Percentiles rank a stretch among this genome's conserved stretches.
These are phyloP conservation scores for Agrotis clavis DNA, from an alignment of 2,888 invertebrate genomes.

Conservation along the genomic window DNA sequence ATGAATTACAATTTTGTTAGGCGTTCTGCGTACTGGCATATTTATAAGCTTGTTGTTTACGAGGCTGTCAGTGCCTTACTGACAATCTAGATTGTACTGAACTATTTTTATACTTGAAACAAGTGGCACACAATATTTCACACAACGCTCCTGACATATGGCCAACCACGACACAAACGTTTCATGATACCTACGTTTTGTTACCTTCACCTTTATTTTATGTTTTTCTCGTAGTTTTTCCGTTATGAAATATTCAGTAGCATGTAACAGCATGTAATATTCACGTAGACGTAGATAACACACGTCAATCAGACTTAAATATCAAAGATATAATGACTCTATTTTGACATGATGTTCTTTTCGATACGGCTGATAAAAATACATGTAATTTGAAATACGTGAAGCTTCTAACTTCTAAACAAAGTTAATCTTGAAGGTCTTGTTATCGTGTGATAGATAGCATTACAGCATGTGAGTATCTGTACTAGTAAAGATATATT, in stretches of 20 bases:
- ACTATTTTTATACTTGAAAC: constrained; percentile 2
- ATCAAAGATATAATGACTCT: constrained; percentile 28
- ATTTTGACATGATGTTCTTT: constrained; percentile 28
- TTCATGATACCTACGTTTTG: constrained; percentile 20
- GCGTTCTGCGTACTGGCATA: neutral
- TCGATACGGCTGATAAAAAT: constrained; percentile 30
- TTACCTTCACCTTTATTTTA: constrained; percentile 48
- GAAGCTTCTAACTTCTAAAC: neutral
- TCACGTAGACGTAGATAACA: constrained; percentile 37
- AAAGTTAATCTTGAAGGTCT: neutral
- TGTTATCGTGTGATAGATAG: constrained; percentile 3
- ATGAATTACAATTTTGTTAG: constrained; percentile 41
- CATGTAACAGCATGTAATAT: constrained; percentile 38
- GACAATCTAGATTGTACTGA: neutral
- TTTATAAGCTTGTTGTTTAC: constrained; percentile 6
- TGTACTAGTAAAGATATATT: neutral
- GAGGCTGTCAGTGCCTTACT: neutral
- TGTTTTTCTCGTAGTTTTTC: constrained; percentile 11
- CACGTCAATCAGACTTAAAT: constrained; percentile 27
- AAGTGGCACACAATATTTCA: neutral
- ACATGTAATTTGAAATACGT: constrained; percentile 17
- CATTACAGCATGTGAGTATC: constrained; percentile 9
- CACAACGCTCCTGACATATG: neutral
- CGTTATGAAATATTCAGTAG: constrained; percentile 46
- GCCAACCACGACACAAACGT: neutral